Evolutionary conservation across 2,113 vertebrate genomes (phyloP).

Genomic region (Butorides virescens): DNA sequence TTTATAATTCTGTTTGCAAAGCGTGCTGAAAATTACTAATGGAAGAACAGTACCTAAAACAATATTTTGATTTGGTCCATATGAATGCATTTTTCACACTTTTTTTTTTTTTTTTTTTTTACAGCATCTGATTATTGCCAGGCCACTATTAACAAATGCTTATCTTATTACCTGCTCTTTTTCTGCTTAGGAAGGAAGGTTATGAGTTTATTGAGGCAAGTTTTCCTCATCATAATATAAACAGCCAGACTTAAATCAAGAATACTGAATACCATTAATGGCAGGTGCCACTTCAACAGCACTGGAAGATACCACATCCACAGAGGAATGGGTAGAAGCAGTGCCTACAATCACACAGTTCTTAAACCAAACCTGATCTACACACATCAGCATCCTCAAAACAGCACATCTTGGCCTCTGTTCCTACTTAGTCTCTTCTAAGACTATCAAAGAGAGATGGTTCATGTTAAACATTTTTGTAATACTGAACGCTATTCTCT

Average conservation of each 20-base stretch:
- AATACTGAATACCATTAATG: not conserved
- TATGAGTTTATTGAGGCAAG: not conserved
- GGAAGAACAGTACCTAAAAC: not conserved
- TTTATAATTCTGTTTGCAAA: not conserved
- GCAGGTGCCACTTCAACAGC: not conserved
- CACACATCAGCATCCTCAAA: not conserved
- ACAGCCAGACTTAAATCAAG: not conserved
- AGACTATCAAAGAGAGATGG: not conserved
- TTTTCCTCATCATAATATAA: not conserved
- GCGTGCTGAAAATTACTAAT: not conserved
- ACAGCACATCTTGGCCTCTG: not conserved
- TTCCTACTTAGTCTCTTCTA: not conserved
- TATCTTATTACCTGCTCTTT: not conserved
- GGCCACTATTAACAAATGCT: not conserved
- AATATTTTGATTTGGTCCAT: not conserved
- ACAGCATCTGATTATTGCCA: not conserved
- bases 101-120: not conserved
- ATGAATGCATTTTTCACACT: not conserved
- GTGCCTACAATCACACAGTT: not conserved
- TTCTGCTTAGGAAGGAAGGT: not conserved
- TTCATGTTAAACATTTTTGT: not conserved
- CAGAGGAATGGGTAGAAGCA: not conserved
- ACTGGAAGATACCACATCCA: not conserved
- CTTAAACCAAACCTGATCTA: not conserved
- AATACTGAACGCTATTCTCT: not conserved